Evolutionary conservation across 2,113 vertebrate species (phyloP).

Genomic region (Myotis brandtii): DNA sequence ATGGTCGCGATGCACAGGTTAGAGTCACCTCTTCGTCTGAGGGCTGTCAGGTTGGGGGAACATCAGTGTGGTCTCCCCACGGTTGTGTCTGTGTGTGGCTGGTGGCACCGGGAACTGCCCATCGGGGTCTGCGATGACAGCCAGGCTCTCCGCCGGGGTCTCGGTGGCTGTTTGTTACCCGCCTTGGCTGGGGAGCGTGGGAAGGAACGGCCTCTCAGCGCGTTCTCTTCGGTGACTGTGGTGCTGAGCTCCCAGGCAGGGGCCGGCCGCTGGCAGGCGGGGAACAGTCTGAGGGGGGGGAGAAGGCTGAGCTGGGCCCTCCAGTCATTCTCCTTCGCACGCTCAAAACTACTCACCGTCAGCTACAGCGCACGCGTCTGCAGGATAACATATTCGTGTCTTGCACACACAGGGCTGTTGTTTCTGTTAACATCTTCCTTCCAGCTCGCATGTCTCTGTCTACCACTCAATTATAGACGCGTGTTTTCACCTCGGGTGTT

Average conservation of each 20-base stretch:
- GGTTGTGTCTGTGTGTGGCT: slow-evolving; percentile 20
- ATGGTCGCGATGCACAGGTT: no score
- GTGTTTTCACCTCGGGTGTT: slow-evolving; percentile 48
- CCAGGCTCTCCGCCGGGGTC: neutral
- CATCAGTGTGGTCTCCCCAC: slow-evolving; percentile 58
- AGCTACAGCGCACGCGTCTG: slow-evolving; percentile 1
- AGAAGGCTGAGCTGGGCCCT: neutral
- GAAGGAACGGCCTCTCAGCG: neutral
- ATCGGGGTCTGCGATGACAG: neutral
- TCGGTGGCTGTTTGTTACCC: neutral
- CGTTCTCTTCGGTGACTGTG: slow-evolving; percentile 4
- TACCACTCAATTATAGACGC: neutral
- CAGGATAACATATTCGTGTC: neutral
- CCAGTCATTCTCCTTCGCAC: neutral
- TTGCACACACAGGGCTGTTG: neutral
- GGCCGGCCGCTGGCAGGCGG: accelerated
- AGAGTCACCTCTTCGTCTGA: slow-evolving; percentile 58
- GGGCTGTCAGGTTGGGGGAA: slow-evolving; percentile 43
- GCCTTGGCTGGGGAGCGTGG: neutral
- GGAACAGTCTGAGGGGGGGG: accelerated
- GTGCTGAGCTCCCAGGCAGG: neutral
- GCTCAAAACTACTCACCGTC: neutral
- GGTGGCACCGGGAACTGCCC: slow-evolving; percentile 22
- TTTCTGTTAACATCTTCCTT: slow-evolving; percentile 32
- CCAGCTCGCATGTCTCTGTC: neutral